These are phyloP conservation scores for Chaetophractus vellerosus DNA, from an alignment of 2,797 vertebrate genomes.

Conservation along the genomic window DNA sequence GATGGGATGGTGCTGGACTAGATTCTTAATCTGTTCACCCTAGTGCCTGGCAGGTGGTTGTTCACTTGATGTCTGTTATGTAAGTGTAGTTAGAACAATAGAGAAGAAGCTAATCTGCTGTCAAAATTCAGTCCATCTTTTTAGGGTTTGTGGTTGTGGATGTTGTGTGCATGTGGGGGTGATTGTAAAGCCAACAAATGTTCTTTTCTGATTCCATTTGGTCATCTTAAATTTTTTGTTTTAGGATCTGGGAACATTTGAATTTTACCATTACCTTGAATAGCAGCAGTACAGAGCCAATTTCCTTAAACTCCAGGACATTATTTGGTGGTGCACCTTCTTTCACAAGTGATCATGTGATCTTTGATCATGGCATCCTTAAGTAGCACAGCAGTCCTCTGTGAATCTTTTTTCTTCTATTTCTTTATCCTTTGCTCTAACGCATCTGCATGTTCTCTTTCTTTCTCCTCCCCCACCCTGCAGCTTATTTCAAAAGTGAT, in stretches of 20 bases:
- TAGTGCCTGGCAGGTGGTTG: not conserved
- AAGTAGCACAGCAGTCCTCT: not conserved
- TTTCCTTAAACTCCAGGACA: slow-evolving; percentile 20
- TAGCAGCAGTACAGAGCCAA: not conserved
- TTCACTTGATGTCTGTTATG: not conserved
- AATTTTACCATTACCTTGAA: slow-evolving; percentile 43
- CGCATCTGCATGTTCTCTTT: too few relatives aligned
- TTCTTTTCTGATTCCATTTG: slow-evolving; percentile 18
- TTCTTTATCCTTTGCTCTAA: not conserved
- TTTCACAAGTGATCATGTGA: not conserved
- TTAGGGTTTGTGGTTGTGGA: not conserved
- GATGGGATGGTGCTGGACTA: not conserved
- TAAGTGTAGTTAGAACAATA: not conserved
- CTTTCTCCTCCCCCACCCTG: not conserved
- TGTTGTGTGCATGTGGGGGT: not conserved
- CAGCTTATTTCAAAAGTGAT: slow-evolving; percentile 23
- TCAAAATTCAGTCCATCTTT: not conserved
- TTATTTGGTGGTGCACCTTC: not conserved
- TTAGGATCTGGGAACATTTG: slow-evolving; percentile 18
- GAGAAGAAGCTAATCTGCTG: slow-evolving; percentile 13
- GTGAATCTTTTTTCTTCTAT: not conserved
- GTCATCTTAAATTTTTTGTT: slow-evolving; percentile 12
- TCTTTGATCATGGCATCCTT: not conserved
- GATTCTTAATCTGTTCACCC: not conserved
- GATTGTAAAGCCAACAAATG: not conserved